Base-by-base conservation (phyloP, 1,140 invertebrate species). In the Micrasema minimum region DNA sequence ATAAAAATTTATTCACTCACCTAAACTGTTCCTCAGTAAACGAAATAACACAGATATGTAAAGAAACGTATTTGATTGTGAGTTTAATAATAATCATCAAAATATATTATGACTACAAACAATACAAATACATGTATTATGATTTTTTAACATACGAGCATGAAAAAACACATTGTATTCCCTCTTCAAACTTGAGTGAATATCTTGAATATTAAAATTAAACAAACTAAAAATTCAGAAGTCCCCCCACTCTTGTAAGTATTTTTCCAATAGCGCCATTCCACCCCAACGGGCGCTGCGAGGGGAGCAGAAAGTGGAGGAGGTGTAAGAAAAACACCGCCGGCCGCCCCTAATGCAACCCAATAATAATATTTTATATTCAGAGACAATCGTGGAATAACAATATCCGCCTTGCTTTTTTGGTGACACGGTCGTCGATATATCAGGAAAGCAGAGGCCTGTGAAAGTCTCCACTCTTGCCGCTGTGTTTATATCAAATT, bases 341-440 rank as follows among this genome's bases (percentile, higher is more conserved):
- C 61, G 69, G 53, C 61, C 66, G 65, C 74, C 74, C 74, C 64
- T 75, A 72, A 75, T 75, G 74, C 71, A 72, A 72, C 74, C 74
- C 74, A 75, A 75, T 75, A 75, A 75, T 75, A 75, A 75, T 75
- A 75, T 75, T 72, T 75, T 75, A 75, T 75, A 75, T 75, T 75
- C 74, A 72, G 71, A 72, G 74, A 75, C 74, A 75, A 75, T 72
- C 70, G 71, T 26, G 68, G 74, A 75, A 75, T 75, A 75, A 75
- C 74, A 75, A 75, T 75, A 71, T 75, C 73, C 38, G 35, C 20
- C 20, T 43, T 57, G 59, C 61, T 72, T 72, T 70, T 66, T 71
- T 59, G 46, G 59, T 43, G 65, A 72, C 62, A 68, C 64, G 43
- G 23, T 22, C 67, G 67, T 70, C 72, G 68, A 74, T 74, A 74